Evolutionary conservation across 2,113 vertebrate species (phyloP), one percentile per base, ranked within the genome.

Genomic region (Myotis brandtii): DNA sequence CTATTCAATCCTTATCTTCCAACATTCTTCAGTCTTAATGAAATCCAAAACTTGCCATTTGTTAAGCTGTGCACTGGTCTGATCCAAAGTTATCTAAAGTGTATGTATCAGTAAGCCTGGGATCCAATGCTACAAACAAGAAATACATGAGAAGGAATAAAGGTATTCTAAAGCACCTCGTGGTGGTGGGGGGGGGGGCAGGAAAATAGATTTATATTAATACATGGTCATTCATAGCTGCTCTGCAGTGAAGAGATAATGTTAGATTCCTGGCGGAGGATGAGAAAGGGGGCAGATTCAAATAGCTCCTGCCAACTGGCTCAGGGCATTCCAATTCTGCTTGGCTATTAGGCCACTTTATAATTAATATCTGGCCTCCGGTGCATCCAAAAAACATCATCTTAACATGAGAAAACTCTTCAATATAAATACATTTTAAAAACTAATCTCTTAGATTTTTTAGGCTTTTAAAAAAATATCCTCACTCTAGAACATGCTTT

Each of bases 201-300:
- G 50, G n/a, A 59, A 80, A 95, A 93, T 11, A 52, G 80, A 95
- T n/a, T 32, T 81, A 76, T 48, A 86, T 66, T 91, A 82, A 86
- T 73, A 89, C n/a, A 86, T 73, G 54, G 12, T 64, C 70, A 79
- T 84, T 84, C 1, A 67, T 69, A 18, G 32, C 16, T 80, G 20
- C 56, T 89, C 43, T 81, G 67, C 52, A 50, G 67, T 89, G 46
- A 86, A 81, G 16, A 81, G 56, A 67, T 59, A 70, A 95, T 43
- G 18, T 72, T 62, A 40, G 62, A 89, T 92, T 95, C 80, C 84
- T 92, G 75, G 80, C 43, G 96, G 34, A 95, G 43, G 30, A 32
- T 80, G 37, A 86, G 46, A 86, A 93, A 82, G 9, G 12, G 46
- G 27, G 12, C 9, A 83, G 54, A 73, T 56, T 83, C 10, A 87